A percentile compares a stretch with the other conserved stretches of the same genome.
These are phyloP conservation scores for Drosophila serrata DNA, from an alignment of 1,140 invertebrate species.

Conservation along the genomic window DNA sequence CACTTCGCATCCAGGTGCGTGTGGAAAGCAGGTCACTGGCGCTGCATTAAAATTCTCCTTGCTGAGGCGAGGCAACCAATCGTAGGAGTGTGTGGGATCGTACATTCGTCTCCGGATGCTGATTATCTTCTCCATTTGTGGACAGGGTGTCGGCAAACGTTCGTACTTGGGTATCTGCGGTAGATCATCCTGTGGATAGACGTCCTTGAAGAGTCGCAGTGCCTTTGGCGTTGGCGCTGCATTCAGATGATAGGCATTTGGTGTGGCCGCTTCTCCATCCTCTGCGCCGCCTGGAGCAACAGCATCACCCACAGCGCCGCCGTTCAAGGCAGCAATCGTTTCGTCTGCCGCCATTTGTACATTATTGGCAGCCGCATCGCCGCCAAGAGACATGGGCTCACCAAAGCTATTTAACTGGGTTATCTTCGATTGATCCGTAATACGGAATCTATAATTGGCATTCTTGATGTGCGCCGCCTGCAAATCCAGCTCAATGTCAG, in stretches of 20 bases:
- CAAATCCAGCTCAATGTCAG: conserved; percentile 77
- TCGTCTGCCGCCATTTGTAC: conserved; percentile 73
- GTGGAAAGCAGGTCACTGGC: conserved; percentile 95
- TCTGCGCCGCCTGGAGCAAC: conserved; percentile 44
- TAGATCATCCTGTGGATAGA: conserved; percentile 85
- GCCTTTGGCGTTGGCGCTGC: conserved; percentile 69
- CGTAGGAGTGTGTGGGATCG: conserved; percentile 90
- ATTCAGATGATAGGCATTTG: conserved; percentile 37
- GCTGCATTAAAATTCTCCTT: conserved; percentile 93
- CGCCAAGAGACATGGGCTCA: conserved; percentile 73
- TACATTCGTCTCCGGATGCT: conserved; percentile 86
- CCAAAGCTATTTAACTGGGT: conserved; percentile 82
- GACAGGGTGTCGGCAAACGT: conserved; percentile 73
- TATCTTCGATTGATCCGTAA: conserved; percentile 83
- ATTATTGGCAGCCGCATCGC: conserved; percentile 69
- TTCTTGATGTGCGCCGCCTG: conserved; percentile 81
- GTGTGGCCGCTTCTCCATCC: conserved; percentile 37
- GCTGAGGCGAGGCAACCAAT: conserved; percentile 93
- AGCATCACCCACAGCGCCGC: conserved; percentile 65
- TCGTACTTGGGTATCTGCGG: conserved; percentile 85
- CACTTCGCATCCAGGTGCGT: conserved; percentile 95
- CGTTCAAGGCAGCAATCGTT: conserved; percentile 69
- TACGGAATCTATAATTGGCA: conserved; percentile 84
- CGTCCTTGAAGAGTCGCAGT: conserved; percentile 79
- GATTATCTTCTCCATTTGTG: conserved; percentile 86